Conservation (phyloP, 2,797 vertebrate genomes). For the Chelonia mydas region DNA sequence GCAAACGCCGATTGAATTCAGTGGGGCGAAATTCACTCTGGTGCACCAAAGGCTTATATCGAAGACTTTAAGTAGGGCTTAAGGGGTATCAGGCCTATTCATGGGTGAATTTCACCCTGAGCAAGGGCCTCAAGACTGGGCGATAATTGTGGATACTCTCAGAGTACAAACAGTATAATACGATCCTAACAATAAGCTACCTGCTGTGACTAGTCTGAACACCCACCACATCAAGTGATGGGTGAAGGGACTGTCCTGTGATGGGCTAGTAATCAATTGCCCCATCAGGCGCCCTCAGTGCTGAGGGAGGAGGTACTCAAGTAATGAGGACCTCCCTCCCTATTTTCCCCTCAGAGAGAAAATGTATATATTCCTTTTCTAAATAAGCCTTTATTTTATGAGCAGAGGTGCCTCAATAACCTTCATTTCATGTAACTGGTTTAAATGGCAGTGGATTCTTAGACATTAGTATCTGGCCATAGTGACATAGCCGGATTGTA, state of each 20-base stretch:
- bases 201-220: neutral
- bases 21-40: neutral
- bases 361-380: neutral
- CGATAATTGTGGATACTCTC: neutral
- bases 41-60: neutral
- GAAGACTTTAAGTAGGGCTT: rapidly evolving
- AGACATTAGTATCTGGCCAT: rapidly evolving
- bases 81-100: neutral
- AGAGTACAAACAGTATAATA: neutral
- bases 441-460: neutral
- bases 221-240: neutral
- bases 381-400: neutral
- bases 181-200: neutral
- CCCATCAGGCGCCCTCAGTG: neutral
- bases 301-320: neutral
- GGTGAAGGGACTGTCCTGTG: neutral
- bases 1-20: neutral
- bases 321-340: neutral
- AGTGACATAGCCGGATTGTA: neutral
- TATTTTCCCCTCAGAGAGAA: neutral
- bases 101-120: neutral
- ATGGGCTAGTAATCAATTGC: neutral
- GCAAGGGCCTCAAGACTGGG: neutral
- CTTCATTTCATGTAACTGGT: rapidly evolving
- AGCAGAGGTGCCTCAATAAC: neutral